These are phyloP conservation scores for Drosophila fuyamai DNA, from an alignment of 1,140 invertebrate species.

Conservation along the genomic window DNA sequence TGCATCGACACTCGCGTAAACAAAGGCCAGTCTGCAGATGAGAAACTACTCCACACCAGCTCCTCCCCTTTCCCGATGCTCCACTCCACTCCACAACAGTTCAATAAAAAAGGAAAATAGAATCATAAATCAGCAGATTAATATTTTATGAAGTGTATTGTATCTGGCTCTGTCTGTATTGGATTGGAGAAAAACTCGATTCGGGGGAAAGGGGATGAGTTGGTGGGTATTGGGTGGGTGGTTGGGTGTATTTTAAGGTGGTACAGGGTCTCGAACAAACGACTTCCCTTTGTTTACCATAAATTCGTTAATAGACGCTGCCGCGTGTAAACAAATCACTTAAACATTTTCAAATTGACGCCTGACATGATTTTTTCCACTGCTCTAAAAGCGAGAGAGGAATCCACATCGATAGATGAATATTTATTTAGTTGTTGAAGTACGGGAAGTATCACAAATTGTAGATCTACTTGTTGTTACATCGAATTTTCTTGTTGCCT, in stretches of 20 bases:
- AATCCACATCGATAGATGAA: constrained; percentile 65
- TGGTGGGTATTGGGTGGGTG: constrained; percentile 13
- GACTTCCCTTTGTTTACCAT: constrained; percentile 83
- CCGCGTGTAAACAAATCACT: constrained; percentile 83
- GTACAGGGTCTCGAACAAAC: constrained; percentile 64
- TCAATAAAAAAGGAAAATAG: constrained; percentile 80
- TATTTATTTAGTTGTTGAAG: constrained; percentile 81
- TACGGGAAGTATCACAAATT: constrained; percentile 81
- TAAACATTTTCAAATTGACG: constrained; percentile 82
- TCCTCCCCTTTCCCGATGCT: neutral
- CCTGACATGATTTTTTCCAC: constrained; percentile 76
- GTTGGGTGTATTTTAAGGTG: constrained; percentile 1
- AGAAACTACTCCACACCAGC: constrained; percentile 21
- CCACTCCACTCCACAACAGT: constrained; percentile 16
- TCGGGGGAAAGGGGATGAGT: neutral
- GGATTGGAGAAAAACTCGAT: constrained; percentile 24
- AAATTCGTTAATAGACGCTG: constrained; percentile 83
- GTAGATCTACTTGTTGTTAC: constrained; percentile 75
- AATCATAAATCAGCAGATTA: constrained; percentile 82
- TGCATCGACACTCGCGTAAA: constrained; percentile 43
- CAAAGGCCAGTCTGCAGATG: constrained; percentile 35
- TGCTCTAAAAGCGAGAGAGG: constrained; percentile 25
- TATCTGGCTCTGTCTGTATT: constrained; percentile 32
- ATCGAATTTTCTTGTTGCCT: constrained; percentile 51
- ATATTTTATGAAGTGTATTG: constrained; percentile 83